Evolutionary conservation across 2,888 invertebrate genomes (phyloP).

Genomic region (Caenorhabditis auriculariae): DNA sequence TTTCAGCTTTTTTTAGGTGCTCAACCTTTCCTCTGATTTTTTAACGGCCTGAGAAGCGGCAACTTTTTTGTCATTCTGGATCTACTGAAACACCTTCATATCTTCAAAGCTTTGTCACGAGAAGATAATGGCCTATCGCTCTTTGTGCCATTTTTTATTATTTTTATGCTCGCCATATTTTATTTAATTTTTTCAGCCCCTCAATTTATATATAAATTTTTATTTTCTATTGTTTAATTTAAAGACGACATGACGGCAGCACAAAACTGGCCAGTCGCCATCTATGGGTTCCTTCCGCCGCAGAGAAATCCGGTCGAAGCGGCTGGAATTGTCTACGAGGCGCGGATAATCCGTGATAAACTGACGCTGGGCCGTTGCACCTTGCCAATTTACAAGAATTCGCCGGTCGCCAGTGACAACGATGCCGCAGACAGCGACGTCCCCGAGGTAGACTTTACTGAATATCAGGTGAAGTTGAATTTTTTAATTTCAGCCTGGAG

Average conservation of each 20-base stretch:
- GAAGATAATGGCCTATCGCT: too few species aligned
- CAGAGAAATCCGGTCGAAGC: slow-evolving; percentile 37
- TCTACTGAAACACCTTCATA: too few species aligned
- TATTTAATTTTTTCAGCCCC: background rate
- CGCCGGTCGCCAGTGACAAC: slow-evolving; percentile 10
- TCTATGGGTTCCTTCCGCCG: slow-evolving; percentile 45
- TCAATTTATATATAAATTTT: slow-evolving; percentile 5
- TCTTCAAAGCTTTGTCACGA: too few species aligned
- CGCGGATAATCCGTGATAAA: slow-evolving; percentile 40
- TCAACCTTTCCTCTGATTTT: too few species aligned
- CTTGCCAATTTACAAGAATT: slow-evolving; percentile 42
- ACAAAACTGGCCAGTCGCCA: slow-evolving; percentile 36
- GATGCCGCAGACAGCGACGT: slow-evolving; percentile 8
- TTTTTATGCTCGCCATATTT: too few species aligned
- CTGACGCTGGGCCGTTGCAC: slow-evolving; percentile 46
- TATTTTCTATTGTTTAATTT: background rate
- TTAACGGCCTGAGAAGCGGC: too few species aligned
- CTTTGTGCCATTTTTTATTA: too few species aligned
- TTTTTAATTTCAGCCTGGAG: background rate
- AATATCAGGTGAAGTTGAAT: background rate
- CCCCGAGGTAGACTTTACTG: background rate
- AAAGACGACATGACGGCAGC: slow-evolving; percentile 21
- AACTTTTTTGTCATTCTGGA: too few species aligned
- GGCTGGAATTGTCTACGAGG: slow-evolving; percentile 54
- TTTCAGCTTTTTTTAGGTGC: too few species aligned